Conservation (phyloP, 2,888 invertebrate genomes). For the Stegana nigrithorax region DNA sequence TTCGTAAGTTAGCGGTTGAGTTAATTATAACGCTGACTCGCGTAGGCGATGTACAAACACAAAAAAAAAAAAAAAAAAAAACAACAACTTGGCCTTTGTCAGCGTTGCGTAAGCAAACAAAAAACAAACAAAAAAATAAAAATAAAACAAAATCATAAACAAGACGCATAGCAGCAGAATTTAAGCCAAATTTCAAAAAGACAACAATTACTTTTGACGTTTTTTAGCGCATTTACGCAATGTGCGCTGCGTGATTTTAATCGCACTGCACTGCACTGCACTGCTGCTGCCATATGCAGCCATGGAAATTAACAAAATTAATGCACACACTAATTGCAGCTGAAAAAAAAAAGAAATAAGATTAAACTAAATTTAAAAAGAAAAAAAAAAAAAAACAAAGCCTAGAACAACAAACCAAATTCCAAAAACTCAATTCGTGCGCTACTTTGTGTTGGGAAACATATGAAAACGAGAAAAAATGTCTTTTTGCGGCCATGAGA, state of each 20-base stretch:
- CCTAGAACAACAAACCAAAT: neutral
- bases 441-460: neutral
- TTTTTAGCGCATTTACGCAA: too few species aligned
- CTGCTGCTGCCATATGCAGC: neutral
- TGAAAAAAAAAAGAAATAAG: neutral
- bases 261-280: neutral
- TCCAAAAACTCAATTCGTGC: neutral
- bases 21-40: neutral
- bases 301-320: neutral
- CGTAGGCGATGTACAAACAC: neutral
- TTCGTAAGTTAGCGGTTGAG: neutral
- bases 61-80: neutral
- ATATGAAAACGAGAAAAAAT: neutral
- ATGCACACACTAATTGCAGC: conserved; percentile 4
- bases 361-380: too few species aligned
- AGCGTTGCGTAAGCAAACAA: too few species aligned
- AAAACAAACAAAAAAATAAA: too few species aligned
- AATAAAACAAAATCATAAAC: too few species aligned
- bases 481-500: conserved; percentile 4
- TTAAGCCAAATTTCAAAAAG: too few species aligned
- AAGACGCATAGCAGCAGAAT: too few species aligned
- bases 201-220: too few species aligned
- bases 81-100: too few species aligned
- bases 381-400: neutral
- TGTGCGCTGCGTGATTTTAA: too few species aligned